Base-by-base conservation (phyloP, 2,888 invertebrate species). In the Tanypteryx hageni region DNA sequence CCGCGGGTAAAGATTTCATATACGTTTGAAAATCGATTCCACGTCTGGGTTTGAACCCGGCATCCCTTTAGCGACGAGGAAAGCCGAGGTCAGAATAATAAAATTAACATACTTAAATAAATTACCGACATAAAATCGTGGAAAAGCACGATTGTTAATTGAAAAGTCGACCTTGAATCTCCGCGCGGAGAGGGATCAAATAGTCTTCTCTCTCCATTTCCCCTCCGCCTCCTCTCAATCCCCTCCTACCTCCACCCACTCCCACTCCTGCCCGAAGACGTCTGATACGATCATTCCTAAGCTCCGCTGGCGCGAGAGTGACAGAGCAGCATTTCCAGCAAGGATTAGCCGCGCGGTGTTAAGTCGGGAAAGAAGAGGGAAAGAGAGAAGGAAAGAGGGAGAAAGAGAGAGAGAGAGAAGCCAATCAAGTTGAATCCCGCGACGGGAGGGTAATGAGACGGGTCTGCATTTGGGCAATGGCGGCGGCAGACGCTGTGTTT, bases 51-150 rank as follows among this genome's bases (percentile, higher is more conserved):
- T 76, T 22, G 27, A 76, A 76, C 76, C 76, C 11, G 8, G 27
- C 76, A 27, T 27, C 76, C 27, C 27, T 13, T 76, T 76, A 76
- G 22, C 76, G 76, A 44, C 13, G 64, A 44, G 64, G 16, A n/a
- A 44, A 64, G 61, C 27, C 89, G 89, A 89, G 89, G 68, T 64
- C 89, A 64, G 31, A 31, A 64, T n/a, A 89, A 64, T 89, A 89
- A 89, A 89, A 89, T 89, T 89, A 89, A 89, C 89, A 89, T 89
- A 64, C 89, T 89, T 89, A 89, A 89, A 89, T 89, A 89, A 89
- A 64, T 89, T 68, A 89, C 64, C 44, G 61, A 5, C 89, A 64
- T 89, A 56, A 89, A 89, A 56, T 64, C 64, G 44, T 58, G 68
- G 44, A 44, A 44, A 89, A 64, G 64, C 89, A 61, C 89, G 89